phyloP scores from a whole-genome alignment of 2,113 vertebrate genomes.

The Pteronura brasiliensis region DNA sequence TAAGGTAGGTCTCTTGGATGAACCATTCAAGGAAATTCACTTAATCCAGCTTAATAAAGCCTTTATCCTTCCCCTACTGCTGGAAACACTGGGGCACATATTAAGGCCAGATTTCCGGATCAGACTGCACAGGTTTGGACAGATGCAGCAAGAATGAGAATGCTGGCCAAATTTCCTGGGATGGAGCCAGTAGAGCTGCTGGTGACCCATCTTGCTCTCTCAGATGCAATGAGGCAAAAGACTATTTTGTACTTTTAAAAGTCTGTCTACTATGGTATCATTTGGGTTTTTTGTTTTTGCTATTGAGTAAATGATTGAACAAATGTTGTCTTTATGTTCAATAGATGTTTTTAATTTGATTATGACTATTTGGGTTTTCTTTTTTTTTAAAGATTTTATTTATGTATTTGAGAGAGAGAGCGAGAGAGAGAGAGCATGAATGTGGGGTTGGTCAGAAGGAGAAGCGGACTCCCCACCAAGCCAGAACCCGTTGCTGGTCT shows the following conservation, averaged over 20 bases:
- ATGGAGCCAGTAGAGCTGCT: neutral
- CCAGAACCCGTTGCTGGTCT: neutral
- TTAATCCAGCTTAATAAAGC: neutral
- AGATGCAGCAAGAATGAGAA: neutral
- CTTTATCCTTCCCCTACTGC: neutral
- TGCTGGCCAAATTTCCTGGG: neutral
- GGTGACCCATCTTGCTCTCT: neutral
- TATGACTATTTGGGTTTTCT: neutral
- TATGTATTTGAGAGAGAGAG: neutral
- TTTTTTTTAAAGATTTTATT: neutral
- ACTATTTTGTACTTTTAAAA: neutral
- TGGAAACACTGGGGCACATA: neutral
- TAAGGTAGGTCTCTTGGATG: neutral
- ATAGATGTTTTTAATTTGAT: neutral
- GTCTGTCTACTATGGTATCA: neutral
- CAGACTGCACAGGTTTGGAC: neutral
- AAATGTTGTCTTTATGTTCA: neutral
- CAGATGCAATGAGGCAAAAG: neutral
- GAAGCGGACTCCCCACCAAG: neutral
- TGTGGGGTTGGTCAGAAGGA: neutral
- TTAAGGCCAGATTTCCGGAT: neutral
- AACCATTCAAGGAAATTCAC: neutral
- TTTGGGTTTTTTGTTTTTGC: neutral
- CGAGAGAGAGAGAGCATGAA: neutral
- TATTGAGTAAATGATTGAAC: neutral